A percentile compares a stretch with the other conserved stretches of the same genome.
These are phyloP conservation scores for Catagonus wagneri DNA, from an alignment of 2,113 vertebrate genomes.

Conservation along the genomic window DNA sequence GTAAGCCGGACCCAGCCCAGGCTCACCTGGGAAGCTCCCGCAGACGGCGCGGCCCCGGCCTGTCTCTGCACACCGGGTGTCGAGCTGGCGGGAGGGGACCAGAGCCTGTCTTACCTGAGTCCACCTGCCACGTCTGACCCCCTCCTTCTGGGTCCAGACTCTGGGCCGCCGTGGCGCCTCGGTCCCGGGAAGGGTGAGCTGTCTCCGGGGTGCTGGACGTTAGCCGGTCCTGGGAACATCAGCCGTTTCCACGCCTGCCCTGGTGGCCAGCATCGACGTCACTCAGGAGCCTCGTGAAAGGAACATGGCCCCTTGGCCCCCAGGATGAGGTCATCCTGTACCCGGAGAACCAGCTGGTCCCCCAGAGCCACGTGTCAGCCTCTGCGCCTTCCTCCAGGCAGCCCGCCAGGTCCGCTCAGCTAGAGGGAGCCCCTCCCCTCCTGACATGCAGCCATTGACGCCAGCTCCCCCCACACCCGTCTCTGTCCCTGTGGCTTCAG, in stretches of 20 bases:
- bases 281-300: not conserved
- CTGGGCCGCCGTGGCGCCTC: rapidly evolving
- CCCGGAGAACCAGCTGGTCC: rapidly evolving
- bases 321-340: rapidly evolving
- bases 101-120: rapidly evolving
- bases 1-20: not conserved
- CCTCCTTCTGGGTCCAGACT: rapidly evolving
- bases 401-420: not conserved
- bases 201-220: rapidly evolving
- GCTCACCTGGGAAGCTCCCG: rapidly evolving
- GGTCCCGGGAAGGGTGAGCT: not conserved
- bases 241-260: rapidly evolving
- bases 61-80: rapidly evolving
- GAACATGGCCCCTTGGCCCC: rapidly evolving
- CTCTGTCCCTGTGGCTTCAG: not conserved
- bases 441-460: not conserved
- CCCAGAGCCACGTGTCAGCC: rapidly evolving
- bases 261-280: rapidly evolving
- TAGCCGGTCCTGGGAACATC: rapidly evolving
- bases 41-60: rapidly evolving
- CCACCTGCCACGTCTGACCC: not conserved
- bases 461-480: not conserved
- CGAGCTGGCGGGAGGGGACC: not conserved
- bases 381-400: not conserved
- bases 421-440: not conserved